Percentiles rank a stretch among this genome's conserved stretches.
Evolutionary conservation across 2,888 invertebrate genomes (phyloP).

Genomic region (Noctua pronuba): DNA sequence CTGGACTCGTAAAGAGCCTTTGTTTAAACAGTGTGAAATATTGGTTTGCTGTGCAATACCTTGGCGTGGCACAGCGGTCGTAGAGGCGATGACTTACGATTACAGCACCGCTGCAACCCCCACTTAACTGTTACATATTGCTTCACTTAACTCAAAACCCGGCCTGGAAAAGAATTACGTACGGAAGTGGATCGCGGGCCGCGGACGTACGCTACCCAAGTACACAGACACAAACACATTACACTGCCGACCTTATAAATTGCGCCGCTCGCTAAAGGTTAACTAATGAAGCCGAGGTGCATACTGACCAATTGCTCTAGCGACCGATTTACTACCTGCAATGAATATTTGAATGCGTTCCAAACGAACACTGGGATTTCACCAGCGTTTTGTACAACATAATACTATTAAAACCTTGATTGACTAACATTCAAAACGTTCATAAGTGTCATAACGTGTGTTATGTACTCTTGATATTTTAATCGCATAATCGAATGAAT

Average conservation of each 20-base stretch:
- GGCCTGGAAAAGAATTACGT: slow-evolving; percentile 79
- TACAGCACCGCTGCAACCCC: slow-evolving; percentile 77
- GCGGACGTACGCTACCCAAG: slow-evolving; percentile 70
- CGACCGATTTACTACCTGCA: slow-evolving; percentile 51
- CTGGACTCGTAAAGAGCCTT: slow-evolving; percentile 70
- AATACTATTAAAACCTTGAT: slow-evolving; percentile 22
- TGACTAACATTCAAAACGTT: slow-evolving; percentile 25
- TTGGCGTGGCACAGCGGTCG: slow-evolving; percentile 72
- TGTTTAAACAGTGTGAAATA: slow-evolving; percentile 80
- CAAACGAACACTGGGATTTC: slow-evolving; percentile 24
- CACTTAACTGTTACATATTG: slow-evolving; percentile 85
- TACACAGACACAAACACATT: slow-evolving; percentile 76
- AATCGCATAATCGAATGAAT: slow-evolving; percentile 56
- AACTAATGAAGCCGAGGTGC: slow-evolving; percentile 63
- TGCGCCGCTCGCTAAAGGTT: slow-evolving; percentile 59
- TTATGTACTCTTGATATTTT: slow-evolving; percentile 36
- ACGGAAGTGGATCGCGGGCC: slow-evolving; percentile 74
- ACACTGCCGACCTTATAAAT: slow-evolving; percentile 72
- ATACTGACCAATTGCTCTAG: slow-evolving; percentile 58
- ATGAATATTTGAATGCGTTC: slow-evolving; percentile 45
- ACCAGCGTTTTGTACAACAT: slow-evolving; percentile 10
- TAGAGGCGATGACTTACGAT: slow-evolving; percentile 83
- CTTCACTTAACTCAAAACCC: slow-evolving; percentile 84
- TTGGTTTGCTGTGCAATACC: slow-evolving; percentile 73
- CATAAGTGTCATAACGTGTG: slow-evolving; percentile 24